Evolutionary conservation across 2,113 vertebrate genomes (phyloP), one percentile per base, ranked within the genome.

Genomic region (Puma concolor): DNA sequence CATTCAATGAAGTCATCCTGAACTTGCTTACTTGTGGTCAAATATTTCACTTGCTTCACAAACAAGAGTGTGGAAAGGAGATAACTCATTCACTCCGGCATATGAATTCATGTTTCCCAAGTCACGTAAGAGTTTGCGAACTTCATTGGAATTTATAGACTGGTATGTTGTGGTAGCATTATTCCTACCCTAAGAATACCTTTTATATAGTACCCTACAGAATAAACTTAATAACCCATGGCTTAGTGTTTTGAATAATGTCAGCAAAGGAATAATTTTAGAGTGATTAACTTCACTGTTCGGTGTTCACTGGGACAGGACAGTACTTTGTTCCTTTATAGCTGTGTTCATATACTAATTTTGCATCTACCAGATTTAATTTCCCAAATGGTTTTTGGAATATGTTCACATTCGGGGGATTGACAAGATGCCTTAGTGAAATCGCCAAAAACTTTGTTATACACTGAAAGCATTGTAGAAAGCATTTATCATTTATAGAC

Each of bases 231-330:
- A 98, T 98, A 98, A 98, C 76, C 83, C 83, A 90, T 95, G 92
- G 52, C 52, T 98, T 97, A 98, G 29, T 92, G 94, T 98, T 98
- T 97, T 98, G 97, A 98, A 98, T 98, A 98, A 98, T 98, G 98
- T 98, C 91, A 98, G 66, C 94, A 97, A 92, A 98, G 87, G 72
- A 97, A 98, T 98, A 69, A 97, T 97, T 98, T 97, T 76, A 97
- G 4, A 79, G 80, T 97, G 80, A 97, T 97, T 97, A 98, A 96
- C 66, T 97, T 97, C 33, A 85, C 85, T 60, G 57, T 23, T 60
- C 57, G 8, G 57, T 60, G 57, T 60, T 60, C 57, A 60, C 57
- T 60, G 21, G n/a, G n/a, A 85, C 63, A 95, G n/a, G 71, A 96
- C 63, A 88, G 1, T 69, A 67, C 88, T 67, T 76, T 77, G 27